Evolutionary conservation across 2,113 vertebrate genomes (phyloP).

Genomic region (Cacatua alba): DNA sequence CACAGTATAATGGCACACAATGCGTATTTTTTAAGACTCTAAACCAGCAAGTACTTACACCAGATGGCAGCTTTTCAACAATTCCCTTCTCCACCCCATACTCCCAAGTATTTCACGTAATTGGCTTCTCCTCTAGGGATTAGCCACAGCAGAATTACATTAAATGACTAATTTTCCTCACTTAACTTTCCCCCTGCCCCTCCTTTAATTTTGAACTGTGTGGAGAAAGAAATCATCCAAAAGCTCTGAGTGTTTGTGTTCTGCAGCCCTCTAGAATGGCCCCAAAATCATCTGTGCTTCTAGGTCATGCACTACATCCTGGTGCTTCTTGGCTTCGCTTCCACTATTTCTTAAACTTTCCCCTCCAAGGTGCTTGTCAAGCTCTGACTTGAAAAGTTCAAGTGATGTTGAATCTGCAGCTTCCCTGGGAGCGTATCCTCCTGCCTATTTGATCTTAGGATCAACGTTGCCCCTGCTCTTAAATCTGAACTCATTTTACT

Average conservation of each 20-base stretch:
- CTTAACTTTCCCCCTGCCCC: background rate
- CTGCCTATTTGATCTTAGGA: background rate
- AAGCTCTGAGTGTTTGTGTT: background rate
- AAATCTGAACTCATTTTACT: background rate
- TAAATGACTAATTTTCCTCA: background rate
- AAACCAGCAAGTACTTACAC: background rate
- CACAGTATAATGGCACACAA: background rate
- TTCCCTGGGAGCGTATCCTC: background rate
- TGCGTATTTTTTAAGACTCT: background rate
- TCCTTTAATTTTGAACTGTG: background rate
- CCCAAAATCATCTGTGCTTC: background rate
- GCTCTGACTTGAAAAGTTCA: background rate
- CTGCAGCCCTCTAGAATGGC: background rate
- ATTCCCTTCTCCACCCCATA: constrained; percentile 22
- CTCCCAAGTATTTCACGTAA: constrained; percentile 3
- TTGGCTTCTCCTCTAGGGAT: constrained; percentile 10
- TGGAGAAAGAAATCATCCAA: background rate
- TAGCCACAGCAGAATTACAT: background rate
- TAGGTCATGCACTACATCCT: background rate
- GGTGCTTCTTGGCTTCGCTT: background rate
- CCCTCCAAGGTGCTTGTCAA: background rate
- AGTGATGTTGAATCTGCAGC: background rate
- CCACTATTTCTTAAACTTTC: constrained; percentile 4
- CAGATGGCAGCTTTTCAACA: constrained; percentile 38
- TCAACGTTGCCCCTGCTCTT: background rate